Base-by-base conservation (phyloP, 2,113 vertebrate genomes). In the Brachionichthys hirsutus region DNA sequence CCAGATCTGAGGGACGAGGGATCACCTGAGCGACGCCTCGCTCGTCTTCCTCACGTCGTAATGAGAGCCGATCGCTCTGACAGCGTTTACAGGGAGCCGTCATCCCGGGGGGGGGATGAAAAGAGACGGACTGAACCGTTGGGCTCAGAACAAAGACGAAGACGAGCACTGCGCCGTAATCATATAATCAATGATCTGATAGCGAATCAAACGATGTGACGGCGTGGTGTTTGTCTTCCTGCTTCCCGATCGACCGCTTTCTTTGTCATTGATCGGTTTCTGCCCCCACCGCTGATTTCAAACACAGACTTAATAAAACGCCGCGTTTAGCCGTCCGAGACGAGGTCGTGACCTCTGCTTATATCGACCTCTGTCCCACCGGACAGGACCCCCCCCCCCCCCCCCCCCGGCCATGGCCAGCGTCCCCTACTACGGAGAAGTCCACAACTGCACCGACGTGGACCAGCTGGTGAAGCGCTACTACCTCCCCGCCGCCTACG, bases 401-500 rank as follows among this genome's bases (percentile, higher is more conserved):
- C n/a, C n/a, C n/a, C n/a, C n/a, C n/a, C n/a, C n/a, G n/a, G n/a
- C 30, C 7, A 88, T 82, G 82, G 18, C 22, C 3, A 30, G 12
- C 35, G 12, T 19, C 24, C 2, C 17, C 16, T 48, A 45, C 62
- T 3, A 67, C 14, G 34, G 17, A 10, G 49, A 71, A 0, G 14
- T 7, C 3, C 4, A 13, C 12, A 80, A 56, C 75, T 88, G 83
- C 77, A 73, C 73, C 0, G 3, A 64, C 0, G 55, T 85, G 53
- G 81, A 81, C 19, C 1, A 0, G 0, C 16, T 57, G 15, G 6
- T 88, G 56, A 85, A 77, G 4, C 66, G 1, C 2, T 84, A 87
- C 34, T 89, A 73, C 56, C 81, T 91, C 4, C 85, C 87, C 0
- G 60, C 54, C n/a, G 11, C 67, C 34, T 89, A 90, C 19, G 15